These are phyloP conservation scores for Danaus melanippus DNA, from an alignment of 1,140 invertebrate genomes.

Conservation along the genomic window DNA sequence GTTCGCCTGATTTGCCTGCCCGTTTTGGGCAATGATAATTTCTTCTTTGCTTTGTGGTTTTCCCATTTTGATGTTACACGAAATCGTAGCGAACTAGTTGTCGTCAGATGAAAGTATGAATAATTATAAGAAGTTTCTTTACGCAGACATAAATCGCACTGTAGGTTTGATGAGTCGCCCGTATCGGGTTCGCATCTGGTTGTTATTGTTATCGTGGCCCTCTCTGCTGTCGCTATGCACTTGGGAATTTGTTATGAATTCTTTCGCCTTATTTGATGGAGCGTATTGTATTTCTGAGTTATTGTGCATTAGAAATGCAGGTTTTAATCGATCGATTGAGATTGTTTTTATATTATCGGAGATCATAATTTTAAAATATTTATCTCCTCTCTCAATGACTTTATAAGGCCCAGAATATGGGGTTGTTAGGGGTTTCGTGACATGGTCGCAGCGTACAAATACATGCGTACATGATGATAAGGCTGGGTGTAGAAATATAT, in stretches of 20 bases:
- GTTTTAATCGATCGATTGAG: conserved; percentile 10
- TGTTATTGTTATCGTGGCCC: conserved; percentile 9
- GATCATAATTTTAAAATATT: conserved; percentile 7
- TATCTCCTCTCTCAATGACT: neutral
- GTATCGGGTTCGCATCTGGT: conserved; percentile 7
- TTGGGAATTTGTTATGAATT: conserved; percentile 9
- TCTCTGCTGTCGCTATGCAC: conserved; percentile 8
- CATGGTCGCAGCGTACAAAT: neutral
- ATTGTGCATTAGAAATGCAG: conserved; percentile 7
- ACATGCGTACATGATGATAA: conserved; percentile 1
- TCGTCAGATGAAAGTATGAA: conserved; percentile 4
- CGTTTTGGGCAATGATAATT: no score
- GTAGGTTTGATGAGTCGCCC: conserved; percentile 9
- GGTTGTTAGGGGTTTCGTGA: neutral
- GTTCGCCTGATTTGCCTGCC: no score
- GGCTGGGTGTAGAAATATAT: conserved; percentile 16
- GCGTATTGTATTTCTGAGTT: conserved; percentile 10
- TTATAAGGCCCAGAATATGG: neutral
- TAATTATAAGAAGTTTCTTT: conserved; percentile 6
- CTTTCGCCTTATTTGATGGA: neutral
- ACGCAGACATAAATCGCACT: conserved; percentile 7
- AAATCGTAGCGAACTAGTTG: neutral
- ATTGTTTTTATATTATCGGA: conserved; percentile 4
- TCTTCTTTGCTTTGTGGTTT: neutral
- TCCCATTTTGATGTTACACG: conserved; percentile 5